These are phyloP conservation scores for Acrobasis suavella DNA, from an alignment of 2,888 invertebrate species.

Conservation along the genomic window DNA sequence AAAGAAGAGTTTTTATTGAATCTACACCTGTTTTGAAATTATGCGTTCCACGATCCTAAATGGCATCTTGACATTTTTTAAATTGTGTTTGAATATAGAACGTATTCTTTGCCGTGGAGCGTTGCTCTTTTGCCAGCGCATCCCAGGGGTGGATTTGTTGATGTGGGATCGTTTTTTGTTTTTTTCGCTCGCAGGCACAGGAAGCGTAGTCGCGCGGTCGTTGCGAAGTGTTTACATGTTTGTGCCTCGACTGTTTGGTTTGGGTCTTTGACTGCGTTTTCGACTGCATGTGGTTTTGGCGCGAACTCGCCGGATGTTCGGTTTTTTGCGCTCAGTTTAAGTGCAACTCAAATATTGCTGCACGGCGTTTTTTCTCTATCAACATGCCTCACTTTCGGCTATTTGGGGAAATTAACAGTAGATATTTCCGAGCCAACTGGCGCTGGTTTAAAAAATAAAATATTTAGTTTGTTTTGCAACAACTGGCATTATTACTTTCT, in stretches of 20 bases:
- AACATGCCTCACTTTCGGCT: conserved; percentile 32
- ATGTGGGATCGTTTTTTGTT: conserved; percentile 40
- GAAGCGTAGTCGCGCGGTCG: conserved; percentile 47
- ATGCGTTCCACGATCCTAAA: conserved; percentile 39
- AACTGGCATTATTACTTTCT: conserved; percentile 8
- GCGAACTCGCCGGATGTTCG: conserved; percentile 59
- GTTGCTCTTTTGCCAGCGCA: conserved; percentile 24
- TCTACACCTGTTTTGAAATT: conserved; percentile 64
- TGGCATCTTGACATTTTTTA: conserved; percentile 38
- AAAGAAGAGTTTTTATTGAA: conserved; percentile 41
- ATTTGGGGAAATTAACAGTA: conserved; percentile 28
- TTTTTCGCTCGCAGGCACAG: conserved; percentile 41
- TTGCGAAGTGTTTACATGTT: conserved; percentile 65
- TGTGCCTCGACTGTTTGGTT: conserved; percentile 63
- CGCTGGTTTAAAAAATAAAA: conserved; percentile 18
- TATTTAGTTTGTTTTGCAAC: neutral
- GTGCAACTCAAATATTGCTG: conserved; percentile 64
- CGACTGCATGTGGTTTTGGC: conserved; percentile 62
- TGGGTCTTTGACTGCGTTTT: conserved; percentile 66
- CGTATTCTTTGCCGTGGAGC: conserved; percentile 23
- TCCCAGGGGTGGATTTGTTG: conserved; percentile 40
- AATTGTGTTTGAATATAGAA: conserved; percentile 27
- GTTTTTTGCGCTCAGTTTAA: conserved; percentile 60
- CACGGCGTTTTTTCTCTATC: conserved; percentile 41
- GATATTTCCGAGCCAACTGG: conserved; percentile 29